A percentile compares a stretch with the other conserved stretches of the same genome.
Evolutionary conservation across 2,888 invertebrate species (phyloP).

Genomic region (Beris chalybata): DNA sequence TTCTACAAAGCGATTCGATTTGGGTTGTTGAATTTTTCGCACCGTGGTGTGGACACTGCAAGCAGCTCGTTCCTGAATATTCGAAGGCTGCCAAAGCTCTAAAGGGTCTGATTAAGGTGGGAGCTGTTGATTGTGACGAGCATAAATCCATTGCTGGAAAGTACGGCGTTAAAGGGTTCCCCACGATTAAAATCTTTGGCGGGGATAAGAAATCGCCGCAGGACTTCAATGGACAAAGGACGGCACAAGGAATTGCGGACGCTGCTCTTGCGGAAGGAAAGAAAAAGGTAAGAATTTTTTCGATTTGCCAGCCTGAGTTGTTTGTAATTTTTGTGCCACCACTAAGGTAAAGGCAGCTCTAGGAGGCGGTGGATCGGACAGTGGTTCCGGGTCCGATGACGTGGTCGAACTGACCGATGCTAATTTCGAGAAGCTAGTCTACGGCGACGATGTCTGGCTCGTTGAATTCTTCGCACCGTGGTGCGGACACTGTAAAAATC

Average conservation of each 20-base stretch:
- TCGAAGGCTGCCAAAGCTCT: conserved; percentile 89
- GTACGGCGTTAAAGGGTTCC: conserved; percentile 88
- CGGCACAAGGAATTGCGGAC: conserved; percentile 84
- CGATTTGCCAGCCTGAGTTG: too few relatives aligned
- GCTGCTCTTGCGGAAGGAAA: conserved; percentile 76
- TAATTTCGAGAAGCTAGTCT: conserved; percentile 90
- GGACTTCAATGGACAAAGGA: conserved; percentile 83
- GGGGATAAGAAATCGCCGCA: conserved; percentile 78
- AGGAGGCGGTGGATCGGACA: conserved; percentile 52
- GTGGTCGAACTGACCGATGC: conserved; percentile 94
- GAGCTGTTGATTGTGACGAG: conserved; percentile 90
- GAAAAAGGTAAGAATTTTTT: conserved; percentile 62
- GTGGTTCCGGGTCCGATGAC: conserved; percentile 42
- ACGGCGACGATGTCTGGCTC: conserved; percentile 86
- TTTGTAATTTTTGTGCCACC: too few relatives aligned
- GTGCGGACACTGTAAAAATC: conserved; percentile 96
- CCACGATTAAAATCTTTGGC: conserved; percentile 94
- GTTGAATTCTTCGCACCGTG: conserved; percentile 98
- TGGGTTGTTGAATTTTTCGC: conserved; percentile 90
- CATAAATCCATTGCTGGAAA: conserved; percentile 78
- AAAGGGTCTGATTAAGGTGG: conserved; percentile 93
- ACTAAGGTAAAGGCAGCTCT: conserved; percentile 32
- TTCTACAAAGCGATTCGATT: conserved; percentile 79
- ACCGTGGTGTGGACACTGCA: conserved; percentile 95
- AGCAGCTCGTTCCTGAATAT: conserved; percentile 89